Percentiles rank a stretch among this genome's conserved stretches.
These are phyloP conservation scores for Eulithis prunata DNA, from an alignment of 2,888 invertebrate species.

Conservation along the genomic window DNA sequence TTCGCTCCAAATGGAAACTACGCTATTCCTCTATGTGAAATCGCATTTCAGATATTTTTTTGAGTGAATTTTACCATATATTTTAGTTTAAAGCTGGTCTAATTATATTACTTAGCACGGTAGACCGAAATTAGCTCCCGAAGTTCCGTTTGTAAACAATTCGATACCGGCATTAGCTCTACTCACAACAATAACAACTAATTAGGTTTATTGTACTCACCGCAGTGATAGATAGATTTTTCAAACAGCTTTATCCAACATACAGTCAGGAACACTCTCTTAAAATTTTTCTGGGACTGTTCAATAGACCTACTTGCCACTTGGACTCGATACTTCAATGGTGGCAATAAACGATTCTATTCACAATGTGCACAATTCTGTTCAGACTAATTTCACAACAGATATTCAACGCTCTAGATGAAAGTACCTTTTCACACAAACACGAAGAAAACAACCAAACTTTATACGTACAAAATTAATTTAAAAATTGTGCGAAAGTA, in stretches of 20 bases:
- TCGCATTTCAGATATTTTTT: neutral
- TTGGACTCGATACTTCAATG: conserved; percentile 74
- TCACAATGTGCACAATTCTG: conserved; percentile 32
- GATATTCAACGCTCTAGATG: conserved; percentile 4
- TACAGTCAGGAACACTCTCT: conserved; percentile 38
- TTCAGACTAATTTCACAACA: neutral
- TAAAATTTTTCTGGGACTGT: conserved; percentile 59
- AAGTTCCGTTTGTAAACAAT: conserved; percentile 37
- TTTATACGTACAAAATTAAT: neutral
- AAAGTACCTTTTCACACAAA: conserved; percentile 29
- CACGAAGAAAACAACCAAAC: conserved; percentile 30
- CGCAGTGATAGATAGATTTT: conserved; percentile 9
- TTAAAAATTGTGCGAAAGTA: conserved; percentile 59
- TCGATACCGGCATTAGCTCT: conserved; percentile 36
- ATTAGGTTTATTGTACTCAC: conserved; percentile 15
- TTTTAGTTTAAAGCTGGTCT: no score
- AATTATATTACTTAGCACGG: no score
- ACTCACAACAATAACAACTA: conserved; percentile 30
- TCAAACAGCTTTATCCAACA: conserved; percentile 8
- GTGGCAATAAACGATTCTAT: conserved; percentile 60
- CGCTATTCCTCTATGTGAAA: neutral
- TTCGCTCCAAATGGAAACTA: conserved; percentile 20
- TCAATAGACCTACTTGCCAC: conserved; percentile 56
- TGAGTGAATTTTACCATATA: neutral
- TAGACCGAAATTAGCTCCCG: neutral